Evolutionary conservation across 2,888 invertebrate species (phyloP), one percentile per base, ranked within the genome.

Genomic region (Trachelus iudaicus): DNA sequence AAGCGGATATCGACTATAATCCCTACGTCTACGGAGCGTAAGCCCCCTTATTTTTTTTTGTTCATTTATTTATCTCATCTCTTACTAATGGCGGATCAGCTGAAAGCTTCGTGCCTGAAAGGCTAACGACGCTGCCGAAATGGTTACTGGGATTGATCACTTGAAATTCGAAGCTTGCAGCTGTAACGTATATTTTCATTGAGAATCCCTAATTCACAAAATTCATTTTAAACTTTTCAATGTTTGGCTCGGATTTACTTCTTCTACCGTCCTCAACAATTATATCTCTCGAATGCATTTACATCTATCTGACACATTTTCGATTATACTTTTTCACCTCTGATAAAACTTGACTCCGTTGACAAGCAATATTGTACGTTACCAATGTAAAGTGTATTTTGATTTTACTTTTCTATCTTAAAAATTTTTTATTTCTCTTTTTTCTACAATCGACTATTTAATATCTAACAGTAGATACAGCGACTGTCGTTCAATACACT

Each of bases 11-110:
- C 77, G 82, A 83, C 71, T 76, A 69, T 78, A 83, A 79, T 74
- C 73, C 78, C 69, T 80, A 76, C 79, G 77, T 80, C 82, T 78
- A 76, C 79, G 79, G 80, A 83, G 81, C 84, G 88, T 88, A 84
- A 88, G 88, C 80, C 77, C 77, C 69, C 37, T 69, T 77, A 77
- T 78, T 78, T 77, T 33, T 69, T 79, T 79, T 79, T 69, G 12
- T 33, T 34, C 12, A 37, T 34, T 68, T 73, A 35, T 74, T 76
- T 68, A 40, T 75, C 33, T 71, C 77, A 80, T 56, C 56, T 56
- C 35, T 23, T 56, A 56, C 56, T 23, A 23, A 23, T 9, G 56
- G 15, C 1, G 9, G 23, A 56, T 56, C 56, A 56, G 23, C 9
- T 23, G 56, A 23, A 56, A 56, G 56, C 56, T 56, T 56, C 56